These are phyloP conservation scores for Gnatocerus cornutus DNA, from an alignment of 2,888 invertebrate species.

Conservation along the genomic window DNA sequence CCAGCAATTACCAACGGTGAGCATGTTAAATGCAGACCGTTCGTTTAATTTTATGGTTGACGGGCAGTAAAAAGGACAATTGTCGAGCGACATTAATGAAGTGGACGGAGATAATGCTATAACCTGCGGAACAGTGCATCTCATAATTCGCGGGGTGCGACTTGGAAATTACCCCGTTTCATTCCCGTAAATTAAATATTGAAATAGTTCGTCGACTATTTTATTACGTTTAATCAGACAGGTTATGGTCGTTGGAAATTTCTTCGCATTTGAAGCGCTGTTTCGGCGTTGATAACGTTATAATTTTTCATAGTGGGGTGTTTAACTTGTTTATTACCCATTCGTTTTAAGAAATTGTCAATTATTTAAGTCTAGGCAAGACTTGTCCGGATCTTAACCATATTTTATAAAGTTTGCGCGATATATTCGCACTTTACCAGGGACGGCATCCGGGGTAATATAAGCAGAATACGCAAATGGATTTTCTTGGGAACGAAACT, in stretches of 20 bases:
- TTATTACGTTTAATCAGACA: constrained; percentile 35
- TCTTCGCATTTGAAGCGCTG: constrained; percentile 48
- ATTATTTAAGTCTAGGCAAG: constrained; percentile 29
- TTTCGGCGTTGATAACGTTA: constrained; percentile 33
- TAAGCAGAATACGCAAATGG: constrained; percentile 52
- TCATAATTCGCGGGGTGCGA: constrained; percentile 41
- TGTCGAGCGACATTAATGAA: constrained; percentile 46
- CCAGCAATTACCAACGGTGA: constrained; percentile 45
- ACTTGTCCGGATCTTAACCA: constrained; percentile 14
- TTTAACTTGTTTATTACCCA: constrained; percentile 43
- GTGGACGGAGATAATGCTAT: constrained; percentile 48
- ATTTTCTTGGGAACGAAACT: constrained; percentile 52
- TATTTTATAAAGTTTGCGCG: constrained; percentile 50
- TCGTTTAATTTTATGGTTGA: constrained; percentile 51
- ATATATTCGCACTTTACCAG: constrained; percentile 50
- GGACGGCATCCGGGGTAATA: constrained; percentile 49
- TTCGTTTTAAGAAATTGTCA: constrained; percentile 47
- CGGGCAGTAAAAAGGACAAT: constrained; percentile 51
- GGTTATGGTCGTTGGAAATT: constrained; percentile 46
- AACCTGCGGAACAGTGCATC: constrained; percentile 47
- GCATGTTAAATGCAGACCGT: constrained; percentile 47
- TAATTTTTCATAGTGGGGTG: constrained; percentile 52
- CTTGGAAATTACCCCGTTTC: constrained; percentile 25
- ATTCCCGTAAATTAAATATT: constrained; percentile 42
- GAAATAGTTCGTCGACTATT: constrained; percentile 10